Percentiles rank a stretch among this genome's conserved stretches.
These are phyloP conservation scores for Melopsittacus undulatus DNA, from an alignment of 2,797 vertebrate species.

Conservation along the genomic window DNA sequence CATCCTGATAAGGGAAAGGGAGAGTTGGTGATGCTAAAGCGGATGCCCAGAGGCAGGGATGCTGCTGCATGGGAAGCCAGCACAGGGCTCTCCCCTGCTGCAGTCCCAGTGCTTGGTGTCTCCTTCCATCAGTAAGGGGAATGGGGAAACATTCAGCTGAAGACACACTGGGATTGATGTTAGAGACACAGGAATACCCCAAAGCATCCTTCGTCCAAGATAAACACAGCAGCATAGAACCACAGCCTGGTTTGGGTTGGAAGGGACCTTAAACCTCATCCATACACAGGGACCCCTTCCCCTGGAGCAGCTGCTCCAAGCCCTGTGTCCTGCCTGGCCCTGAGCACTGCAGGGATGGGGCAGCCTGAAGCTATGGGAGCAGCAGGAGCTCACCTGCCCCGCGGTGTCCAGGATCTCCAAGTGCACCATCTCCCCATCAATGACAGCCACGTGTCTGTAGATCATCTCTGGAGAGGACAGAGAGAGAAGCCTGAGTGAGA, in stretches of 20 bases:
- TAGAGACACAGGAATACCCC: neutral
- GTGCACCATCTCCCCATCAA: conserved; percentile 79
- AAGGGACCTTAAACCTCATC: neutral
- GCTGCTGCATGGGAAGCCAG: neutral
- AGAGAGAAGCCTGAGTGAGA: neutral
- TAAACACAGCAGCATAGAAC: neutral
- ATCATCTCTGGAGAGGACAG: conserved; percentile 76
- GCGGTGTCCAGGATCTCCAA: conserved; percentile 83
- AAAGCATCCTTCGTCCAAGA: neutral
- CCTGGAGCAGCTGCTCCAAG: neutral
- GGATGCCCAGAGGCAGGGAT: neutral
- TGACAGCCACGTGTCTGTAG: conserved; percentile 77
- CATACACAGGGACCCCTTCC: neutral
- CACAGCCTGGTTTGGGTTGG: neutral
- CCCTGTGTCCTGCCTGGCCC: neutral
- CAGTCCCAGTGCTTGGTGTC: neutral
- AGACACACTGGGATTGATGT: accelerated
- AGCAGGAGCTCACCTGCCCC: conserved; percentile 72
- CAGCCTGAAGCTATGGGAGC: neutral
- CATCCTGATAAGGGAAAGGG: accelerated
- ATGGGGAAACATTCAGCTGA: accelerated
- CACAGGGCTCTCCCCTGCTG: neutral
- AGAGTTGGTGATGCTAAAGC: accelerated
- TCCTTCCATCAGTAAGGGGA: accelerated
- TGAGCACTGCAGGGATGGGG: neutral